Evolutionary conservation across 2,888 invertebrate species (phyloP), one percentile per base, ranked within the genome.

Genomic region (Orchestes rusci): DNA sequence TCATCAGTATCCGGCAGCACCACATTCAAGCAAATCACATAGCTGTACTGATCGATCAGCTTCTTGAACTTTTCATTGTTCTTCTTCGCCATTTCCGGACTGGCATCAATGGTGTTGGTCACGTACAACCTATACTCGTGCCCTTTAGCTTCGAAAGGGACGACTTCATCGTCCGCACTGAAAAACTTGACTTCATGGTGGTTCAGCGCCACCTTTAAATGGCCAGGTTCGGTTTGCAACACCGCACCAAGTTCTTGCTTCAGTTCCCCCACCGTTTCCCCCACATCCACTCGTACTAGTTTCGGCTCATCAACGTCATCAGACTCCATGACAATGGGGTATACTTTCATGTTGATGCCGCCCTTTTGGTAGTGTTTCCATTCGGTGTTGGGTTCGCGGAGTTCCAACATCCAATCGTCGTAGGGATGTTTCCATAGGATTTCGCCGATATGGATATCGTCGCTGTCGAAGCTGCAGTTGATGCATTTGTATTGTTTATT

Each of bases 391-490:
- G 74, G 59, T 75, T 74, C 52, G 75, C 76, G 74, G 43, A 78
- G 75, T 68, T 88, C 85, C 53, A 88, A 62, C 47, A 85, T 65
- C 55, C 84, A 74, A 58, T 80, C 79, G 10, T 7, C 4, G 7
- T 7, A 34, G n/a, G 13, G 7, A 19, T 34, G 16, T 19, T 18
- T 16, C 8, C 17, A 4, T n/a, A 17, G 10, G 3, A n/a, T 19
- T 8, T 16, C 34, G 13, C 16, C 30, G 36, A 36, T 28, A 69
- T 59, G 66, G 33, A 73, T 69, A 3, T 75, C 66, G 30, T 78
- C 77, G 35, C 71, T 73, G 49, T 83, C 82, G 57, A 80, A 82
- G 43, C 81, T 84, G 48, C 75, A 73, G 50, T 82, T 77, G 17
- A 87, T 76, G 7, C 76, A 72, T 50, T 82, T 81, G 45, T 72